A percentile compares a stretch with the other conserved stretches of the same genome.
Conservation (phyloP, 1,140 invertebrate species). For the Drosophila sechellia region DNA sequence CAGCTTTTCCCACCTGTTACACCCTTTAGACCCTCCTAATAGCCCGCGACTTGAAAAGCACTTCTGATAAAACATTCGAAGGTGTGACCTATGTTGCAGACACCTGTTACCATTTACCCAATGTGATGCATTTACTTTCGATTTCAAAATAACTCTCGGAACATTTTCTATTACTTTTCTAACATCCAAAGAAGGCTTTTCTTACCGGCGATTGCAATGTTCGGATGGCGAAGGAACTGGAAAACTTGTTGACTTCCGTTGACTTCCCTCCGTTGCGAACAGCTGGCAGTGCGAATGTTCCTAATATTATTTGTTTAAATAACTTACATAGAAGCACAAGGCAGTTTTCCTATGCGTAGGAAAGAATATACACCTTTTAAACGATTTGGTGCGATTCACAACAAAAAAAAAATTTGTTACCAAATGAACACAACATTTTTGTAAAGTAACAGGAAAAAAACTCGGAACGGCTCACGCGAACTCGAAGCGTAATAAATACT, state of each 20-base stretch:
- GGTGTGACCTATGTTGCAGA: not conserved
- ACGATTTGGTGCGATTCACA: slow-evolving; percentile 1
- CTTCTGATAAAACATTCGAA: not conserved
- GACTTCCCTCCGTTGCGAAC: not conserved
- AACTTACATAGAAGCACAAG: slow-evolving; percentile 8
- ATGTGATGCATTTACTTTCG: too few species aligned
- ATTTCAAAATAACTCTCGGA: too few species aligned
- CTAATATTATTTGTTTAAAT: not conserved
- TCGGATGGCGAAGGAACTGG: not conserved
- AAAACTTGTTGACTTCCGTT: not conserved
- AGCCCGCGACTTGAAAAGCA: not conserved
- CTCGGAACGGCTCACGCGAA: slow-evolving; percentile 3
- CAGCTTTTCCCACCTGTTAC: not conserved
- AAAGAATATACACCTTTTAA: not conserved
- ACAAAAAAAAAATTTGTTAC: slow-evolving; percentile 1
- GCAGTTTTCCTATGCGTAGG: not conserved
- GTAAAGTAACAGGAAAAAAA: slow-evolving; percentile 2
- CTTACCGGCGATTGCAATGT: not conserved
- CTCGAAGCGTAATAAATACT: slow-evolving; percentile 4
- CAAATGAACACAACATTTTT: slow-evolving; percentile 1
- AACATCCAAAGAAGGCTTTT: not conserved
- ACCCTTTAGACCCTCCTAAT: not conserved
- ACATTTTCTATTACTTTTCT: too few species aligned
- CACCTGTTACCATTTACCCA: not conserved
- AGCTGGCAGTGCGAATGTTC: slow-evolving; percentile 1